Base-by-base conservation (phyloP, 2,888 invertebrate species). In the Ischnura elegans region DNA sequence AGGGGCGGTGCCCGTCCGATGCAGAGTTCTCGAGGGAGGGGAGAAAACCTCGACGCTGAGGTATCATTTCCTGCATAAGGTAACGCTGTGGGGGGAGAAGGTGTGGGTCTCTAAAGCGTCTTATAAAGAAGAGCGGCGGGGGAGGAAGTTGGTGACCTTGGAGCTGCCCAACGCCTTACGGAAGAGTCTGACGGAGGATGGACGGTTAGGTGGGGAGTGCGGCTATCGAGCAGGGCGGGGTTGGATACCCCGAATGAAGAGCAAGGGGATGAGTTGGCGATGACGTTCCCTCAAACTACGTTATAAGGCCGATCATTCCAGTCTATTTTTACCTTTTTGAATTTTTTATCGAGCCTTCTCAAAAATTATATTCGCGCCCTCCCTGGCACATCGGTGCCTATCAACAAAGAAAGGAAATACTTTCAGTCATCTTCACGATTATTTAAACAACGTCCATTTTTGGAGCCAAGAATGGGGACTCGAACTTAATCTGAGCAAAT, bases 31-130 rank as follows among this genome's bases (percentile, higher is more conserved):
- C 6, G 76, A 13, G 29, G 13, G 36, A 13, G 6, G 76, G 76
- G 76, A 36, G 25, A 16, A 76, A 76, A 76, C 76, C 76, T 76
- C 76, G 76, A 76, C 76, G 36, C 29, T 2, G 76, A 36, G 76
- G 36, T 76, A 76, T 76, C 76, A 76, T 76, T 76, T 76, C 76
- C 76, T 76, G 36, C 76, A 76, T 76, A 76, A 76, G 76, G 76
- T 76, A 76, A 76, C 29, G 76, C 76, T 76, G 36, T 1, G 76
- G 36, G 13, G 51, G 4, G 51, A 8, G 51, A 19, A 47, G 47
- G 47, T 47, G 47, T 47, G 5, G 6, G 76, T 76, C 76, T 36
- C 76, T 29, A n/a, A n/a, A n/a, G n/a, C n/a, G n/a, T n/a, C n/a
- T n/a, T n/a, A 66, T 29, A 21, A 66, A 66, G 66, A 29, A 29